phyloP scores from a whole-genome alignment of 2,797 vertebrate species.

The Molossus molossus region DNA sequence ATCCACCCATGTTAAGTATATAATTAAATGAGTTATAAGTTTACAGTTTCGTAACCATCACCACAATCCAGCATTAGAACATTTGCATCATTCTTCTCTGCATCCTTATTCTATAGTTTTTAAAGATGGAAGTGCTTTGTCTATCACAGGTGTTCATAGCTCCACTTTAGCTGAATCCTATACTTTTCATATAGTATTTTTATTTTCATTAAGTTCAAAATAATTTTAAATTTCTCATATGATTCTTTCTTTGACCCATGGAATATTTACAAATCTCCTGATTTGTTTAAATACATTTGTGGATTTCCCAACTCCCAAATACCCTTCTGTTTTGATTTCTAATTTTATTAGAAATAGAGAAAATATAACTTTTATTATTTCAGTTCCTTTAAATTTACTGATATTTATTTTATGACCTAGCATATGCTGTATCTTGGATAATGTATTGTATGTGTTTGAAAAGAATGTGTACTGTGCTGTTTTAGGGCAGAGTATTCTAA shows the following conservation, averaged over 20 bases:
- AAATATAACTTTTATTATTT: neutral
- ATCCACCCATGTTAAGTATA: neutral
- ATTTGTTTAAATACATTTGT: constrained; percentile 36
- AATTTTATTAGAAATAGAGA: neutral
- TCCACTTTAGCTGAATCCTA: neutral
- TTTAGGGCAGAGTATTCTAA: neutral
- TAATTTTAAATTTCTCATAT: neutral
- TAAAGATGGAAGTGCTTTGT: neutral
- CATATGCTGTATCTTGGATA: neutral
- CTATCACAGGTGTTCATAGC: neutral
- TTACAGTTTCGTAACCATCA: neutral
- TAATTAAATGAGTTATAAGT: neutral
- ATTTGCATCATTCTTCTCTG: neutral
- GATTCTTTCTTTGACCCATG: neutral
- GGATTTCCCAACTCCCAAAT: neutral
- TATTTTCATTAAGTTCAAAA: constrained; percentile 39
- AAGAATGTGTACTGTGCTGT: neutral
- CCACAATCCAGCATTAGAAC: neutral
- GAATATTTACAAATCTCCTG: constrained; percentile 1
- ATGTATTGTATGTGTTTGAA: neutral
- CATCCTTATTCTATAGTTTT: neutral
- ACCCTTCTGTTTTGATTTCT: constrained; percentile 30
- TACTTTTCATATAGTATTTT: neutral
- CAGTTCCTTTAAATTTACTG: neutral
- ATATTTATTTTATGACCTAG: neutral